A percentile compares a stretch with the other conserved stretches of the same genome.
Evolutionary conservation across 2,113 vertebrate genomes (phyloP).

Genomic region (Pteropus alecto): DNA sequence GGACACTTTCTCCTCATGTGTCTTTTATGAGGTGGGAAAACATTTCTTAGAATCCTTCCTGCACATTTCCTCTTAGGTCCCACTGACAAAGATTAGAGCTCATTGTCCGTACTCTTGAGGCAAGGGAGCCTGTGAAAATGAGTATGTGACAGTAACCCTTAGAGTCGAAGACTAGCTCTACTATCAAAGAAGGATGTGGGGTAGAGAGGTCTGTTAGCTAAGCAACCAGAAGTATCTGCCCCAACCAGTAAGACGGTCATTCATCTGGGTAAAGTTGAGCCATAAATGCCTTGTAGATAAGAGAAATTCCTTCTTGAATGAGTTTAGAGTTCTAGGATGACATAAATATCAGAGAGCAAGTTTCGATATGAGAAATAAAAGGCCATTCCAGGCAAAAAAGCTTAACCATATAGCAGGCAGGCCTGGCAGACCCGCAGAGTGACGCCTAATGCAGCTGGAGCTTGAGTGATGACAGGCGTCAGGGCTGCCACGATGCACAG

Average conservation of each 20-base stretch:
- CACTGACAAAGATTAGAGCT: not conserved
- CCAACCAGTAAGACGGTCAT: no score
- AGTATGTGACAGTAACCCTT: not conserved
- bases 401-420: not conserved
- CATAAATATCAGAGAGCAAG: not conserved
- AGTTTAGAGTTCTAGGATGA: not conserved
- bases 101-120: not conserved
- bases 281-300: not conserved
- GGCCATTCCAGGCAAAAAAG: not conserved
- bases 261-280: not conserved
- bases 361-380: not conserved
- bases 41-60: not conserved
- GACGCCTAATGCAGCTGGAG: not conserved
- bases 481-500: rapidly evolving
- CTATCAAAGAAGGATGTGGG: not conserved
- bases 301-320: not conserved
- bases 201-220: not conserved
- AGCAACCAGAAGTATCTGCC: not conserved
- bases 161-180: not conserved
- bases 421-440: not conserved
- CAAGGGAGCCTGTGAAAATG: not conserved
- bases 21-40: not conserved
- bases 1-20: not conserved
- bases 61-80: not conserved
- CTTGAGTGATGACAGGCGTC: rapidly evolving